A percentile compares a stretch with the other conserved stretches of the same genome.
These are phyloP conservation scores for Anolis carolinensis DNA, from an alignment of 2,113 vertebrate genomes.

Conservation along the genomic window DNA sequence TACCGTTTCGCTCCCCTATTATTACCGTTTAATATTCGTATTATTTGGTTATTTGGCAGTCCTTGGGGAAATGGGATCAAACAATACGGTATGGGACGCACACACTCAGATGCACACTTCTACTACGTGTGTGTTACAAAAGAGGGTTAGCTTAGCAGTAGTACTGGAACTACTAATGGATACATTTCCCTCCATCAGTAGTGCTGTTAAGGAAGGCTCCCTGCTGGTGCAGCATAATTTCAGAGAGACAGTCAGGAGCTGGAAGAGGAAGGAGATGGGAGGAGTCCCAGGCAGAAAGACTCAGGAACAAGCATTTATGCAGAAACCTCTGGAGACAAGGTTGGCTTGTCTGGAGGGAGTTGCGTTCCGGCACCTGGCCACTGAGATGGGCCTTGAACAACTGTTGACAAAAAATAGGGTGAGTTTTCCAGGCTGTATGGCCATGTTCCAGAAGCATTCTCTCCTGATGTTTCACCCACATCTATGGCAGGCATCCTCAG, in stretches of 20 bases:
- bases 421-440: too few relatives aligned
- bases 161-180: neutral
- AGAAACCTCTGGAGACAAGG: neutral
- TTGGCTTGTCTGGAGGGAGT: neutral
- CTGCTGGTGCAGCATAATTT: conserved; percentile 7
- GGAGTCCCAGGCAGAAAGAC: neutral
- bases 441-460: too few relatives aligned
- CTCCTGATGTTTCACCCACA: too few relatives aligned
- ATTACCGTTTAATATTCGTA: conserved; percentile 9
- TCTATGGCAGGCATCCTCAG: too few relatives aligned
- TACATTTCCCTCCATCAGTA: neutral
- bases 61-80: neutral
- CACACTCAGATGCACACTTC: neutral
- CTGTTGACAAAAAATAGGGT: neutral
- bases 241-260: neutral
- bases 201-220: neutral
- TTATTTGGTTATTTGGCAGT: neutral
- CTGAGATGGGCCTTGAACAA: neutral
- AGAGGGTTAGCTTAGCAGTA: conserved; percentile 3
- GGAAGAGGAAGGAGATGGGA: neutral
- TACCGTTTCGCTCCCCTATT: neutral
- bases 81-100: neutral
- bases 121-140: neutral
- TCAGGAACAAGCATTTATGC: neutral
- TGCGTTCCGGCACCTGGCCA: neutral